phyloP scores from a whole-genome alignment of 1,140 invertebrate genomes.

The Drosophila rufa region DNA sequence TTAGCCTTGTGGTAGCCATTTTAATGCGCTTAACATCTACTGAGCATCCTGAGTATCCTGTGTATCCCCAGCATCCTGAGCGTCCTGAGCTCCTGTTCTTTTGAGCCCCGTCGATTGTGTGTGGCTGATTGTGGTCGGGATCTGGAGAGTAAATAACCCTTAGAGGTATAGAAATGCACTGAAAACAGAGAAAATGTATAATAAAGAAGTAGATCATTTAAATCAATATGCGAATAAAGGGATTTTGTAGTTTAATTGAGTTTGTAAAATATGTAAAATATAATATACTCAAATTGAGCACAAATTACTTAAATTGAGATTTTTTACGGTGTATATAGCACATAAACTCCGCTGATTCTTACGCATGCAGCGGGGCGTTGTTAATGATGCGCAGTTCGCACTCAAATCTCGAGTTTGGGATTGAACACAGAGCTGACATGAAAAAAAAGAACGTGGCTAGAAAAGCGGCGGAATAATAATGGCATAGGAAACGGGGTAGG shows the following conservation, averaged over 20 bases:
- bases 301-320: too few relatives aligned
- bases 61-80: conserved; percentile 19
- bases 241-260: background rate
- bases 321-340: conserved; percentile 4
- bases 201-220: background rate
- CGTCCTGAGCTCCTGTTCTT: conserved; percentile 39
- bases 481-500: background rate
- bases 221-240: too few relatives aligned
- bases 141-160: conserved; percentile 19
- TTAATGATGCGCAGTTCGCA: conserved; percentile 62
- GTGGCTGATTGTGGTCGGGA: conserved; percentile 24
- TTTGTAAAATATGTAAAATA: background rate
- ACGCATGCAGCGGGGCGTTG: conserved; percentile 34
- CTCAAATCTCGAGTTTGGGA: conserved; percentile 37
- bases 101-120: conserved; percentile 17
- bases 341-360: conserved; percentile 20
- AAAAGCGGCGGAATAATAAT: conserved; percentile 25
- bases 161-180: conserved; percentile 21
- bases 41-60: conserved; percentile 27
- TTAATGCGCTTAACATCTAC: conserved; percentile 65
- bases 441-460: too few relatives aligned
- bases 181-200: background rate
- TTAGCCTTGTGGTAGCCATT: conserved; percentile 48
- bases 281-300: too few relatives aligned
- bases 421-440: conserved; percentile 19